phyloP scores from a whole-genome alignment of 2,113 vertebrate genomes.

The Butorides virescens region DNA sequence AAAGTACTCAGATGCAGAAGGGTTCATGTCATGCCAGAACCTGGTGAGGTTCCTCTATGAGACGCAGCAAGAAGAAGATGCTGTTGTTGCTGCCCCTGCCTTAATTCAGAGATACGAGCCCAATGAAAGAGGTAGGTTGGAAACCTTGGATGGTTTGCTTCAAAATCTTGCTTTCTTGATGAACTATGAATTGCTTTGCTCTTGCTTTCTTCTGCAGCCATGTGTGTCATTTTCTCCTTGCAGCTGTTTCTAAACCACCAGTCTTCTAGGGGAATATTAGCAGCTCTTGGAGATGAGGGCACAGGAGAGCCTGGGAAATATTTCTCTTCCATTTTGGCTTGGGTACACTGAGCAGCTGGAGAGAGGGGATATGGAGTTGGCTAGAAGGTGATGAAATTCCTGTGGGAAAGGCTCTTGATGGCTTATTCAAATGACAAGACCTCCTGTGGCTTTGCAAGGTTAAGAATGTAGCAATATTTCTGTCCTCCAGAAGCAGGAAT shows the following conservation, averaged over 20 bases:
- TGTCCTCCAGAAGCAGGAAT: not conserved
- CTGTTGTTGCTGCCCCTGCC: conserved; percentile 69
- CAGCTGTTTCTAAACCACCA: not conserved
- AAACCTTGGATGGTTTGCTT: not conserved
- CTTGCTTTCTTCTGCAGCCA: not conserved
- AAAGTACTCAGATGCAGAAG: conserved; percentile 56
- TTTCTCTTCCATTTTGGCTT: not conserved
- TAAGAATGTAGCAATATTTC: not conserved
- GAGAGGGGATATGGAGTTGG: not conserved
- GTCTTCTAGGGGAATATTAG: not conserved
- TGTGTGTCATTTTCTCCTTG: not conserved
- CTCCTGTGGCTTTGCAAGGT: not conserved
- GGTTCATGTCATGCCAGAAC: conserved; percentile 78
- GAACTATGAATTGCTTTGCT: not conserved
- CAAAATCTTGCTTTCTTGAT: not conserved
- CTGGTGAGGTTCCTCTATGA: conserved; percentile 81
- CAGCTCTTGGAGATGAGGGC: not conserved
- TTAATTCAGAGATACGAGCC: conserved; percentile 91
- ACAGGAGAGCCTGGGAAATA: not conserved
- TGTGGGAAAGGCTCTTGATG: not conserved
- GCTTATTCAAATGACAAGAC: not conserved
- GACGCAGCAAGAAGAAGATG: conserved; percentile 82
- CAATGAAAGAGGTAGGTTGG: conserved; percentile 79
- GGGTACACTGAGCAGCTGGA: not conserved
- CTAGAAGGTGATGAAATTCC: not conserved